Evolutionary conservation across 2,797 vertebrate species (phyloP).

Genomic region (Microctenopoma lineatum): DNA sequence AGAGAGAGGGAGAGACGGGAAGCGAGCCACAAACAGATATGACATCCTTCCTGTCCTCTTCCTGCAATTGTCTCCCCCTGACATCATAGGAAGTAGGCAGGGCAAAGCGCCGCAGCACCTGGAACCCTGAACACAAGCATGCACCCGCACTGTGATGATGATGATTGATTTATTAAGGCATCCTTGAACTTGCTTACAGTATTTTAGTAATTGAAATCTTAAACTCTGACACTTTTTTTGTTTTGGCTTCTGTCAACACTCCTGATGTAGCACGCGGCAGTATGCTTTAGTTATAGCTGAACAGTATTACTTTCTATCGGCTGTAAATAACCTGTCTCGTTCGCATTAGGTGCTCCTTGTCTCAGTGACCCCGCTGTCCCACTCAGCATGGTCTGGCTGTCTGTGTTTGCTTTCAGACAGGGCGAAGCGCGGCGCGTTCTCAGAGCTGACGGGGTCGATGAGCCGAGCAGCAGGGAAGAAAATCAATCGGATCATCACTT

Average conservation of each 20-base stretch:
- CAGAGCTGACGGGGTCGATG: conserved; percentile 95
- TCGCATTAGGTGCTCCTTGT: neutral
- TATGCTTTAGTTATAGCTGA: neutral
- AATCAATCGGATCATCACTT: conserved; percentile 97
- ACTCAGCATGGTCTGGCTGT: conserved; percentile 3
- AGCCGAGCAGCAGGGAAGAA: conserved; percentile 95
- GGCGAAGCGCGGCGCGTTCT: conserved; percentile 90
- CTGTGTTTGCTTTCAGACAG: conserved; percentile 80
- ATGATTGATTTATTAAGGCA: conserved; percentile 12
- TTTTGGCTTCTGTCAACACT: neutral
- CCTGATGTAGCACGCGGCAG: neutral
- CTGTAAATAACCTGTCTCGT: neutral
- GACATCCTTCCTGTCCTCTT: conserved; percentile 84
- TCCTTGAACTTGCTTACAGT: neutral
- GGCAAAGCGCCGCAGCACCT: conserved; percentile 54
- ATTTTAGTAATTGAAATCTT: no score
- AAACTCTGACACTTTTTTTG: neutral
- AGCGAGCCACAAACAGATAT: conserved; percentile 74
- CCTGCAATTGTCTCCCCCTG: conserved; percentile 81
- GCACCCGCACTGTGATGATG: conserved; percentile 3
- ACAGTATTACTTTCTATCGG: neutral
- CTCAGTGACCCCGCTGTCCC: neutral
- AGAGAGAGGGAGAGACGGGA: conserved; percentile 73
- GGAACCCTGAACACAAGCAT: conserved; percentile 27
- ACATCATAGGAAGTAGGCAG: conserved; percentile 74